phyloP scores from a whole-genome alignment of 2,113 vertebrate genomes.

The Nothocercus nigrocapillus region DNA sequence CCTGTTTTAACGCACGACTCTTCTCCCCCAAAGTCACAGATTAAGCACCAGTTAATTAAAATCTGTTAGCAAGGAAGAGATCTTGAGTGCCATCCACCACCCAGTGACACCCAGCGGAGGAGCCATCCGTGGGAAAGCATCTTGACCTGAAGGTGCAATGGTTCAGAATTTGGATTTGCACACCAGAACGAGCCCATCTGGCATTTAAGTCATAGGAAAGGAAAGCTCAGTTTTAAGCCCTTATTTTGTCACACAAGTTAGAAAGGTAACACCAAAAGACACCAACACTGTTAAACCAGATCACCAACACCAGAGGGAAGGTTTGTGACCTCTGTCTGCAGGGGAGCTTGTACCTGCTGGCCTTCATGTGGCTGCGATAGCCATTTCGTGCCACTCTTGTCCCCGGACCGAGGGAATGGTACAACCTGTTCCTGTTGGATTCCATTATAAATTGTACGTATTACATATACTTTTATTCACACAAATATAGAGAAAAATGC shows the following conservation, averaged over 20 bases:
- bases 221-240: conserved; percentile 46
- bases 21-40: no score
- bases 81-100: not conserved
- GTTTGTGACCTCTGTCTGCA: conserved; percentile 70
- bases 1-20: not conserved
- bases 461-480: conserved; percentile 78
- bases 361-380: conserved; percentile 94
- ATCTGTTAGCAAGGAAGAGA: conserved; percentile 54
- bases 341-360: conserved; percentile 93
- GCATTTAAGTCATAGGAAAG: not conserved
- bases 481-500: conserved; percentile 62
- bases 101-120: not conserved
- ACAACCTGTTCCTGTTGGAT: conserved; percentile 98
- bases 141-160: not conserved
- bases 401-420: conserved; percentile 98
- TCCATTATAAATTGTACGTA: conserved; percentile 88
- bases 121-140: conserved; percentile 8
- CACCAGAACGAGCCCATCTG: conserved; percentile 41
- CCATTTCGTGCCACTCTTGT: conserved; percentile 97
- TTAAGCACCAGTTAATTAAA: not conserved
- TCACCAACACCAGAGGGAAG: conserved; percentile 80
- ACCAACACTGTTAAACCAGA: conserved; percentile 72
- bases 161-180: conserved; percentile 51
- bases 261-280: conserved; percentile 73
- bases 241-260: conserved; percentile 61